Evolutionary conservation across 2,888 invertebrate genomes (phyloP).

Genomic region (Melanchra persicariae): DNA sequence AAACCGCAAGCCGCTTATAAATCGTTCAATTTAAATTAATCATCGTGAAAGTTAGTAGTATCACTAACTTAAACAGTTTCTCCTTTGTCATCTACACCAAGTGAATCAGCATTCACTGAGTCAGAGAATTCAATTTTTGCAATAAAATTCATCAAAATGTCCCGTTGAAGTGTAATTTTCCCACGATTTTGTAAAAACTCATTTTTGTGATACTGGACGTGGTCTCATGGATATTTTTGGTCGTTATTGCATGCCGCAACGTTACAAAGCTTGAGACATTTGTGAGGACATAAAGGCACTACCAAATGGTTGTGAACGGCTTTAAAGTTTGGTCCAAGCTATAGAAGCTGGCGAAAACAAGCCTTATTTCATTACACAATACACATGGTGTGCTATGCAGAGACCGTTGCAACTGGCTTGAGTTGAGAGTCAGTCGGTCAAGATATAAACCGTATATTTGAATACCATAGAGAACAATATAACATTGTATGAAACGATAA

Average conservation of each 20-base stretch:
- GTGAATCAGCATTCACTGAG: conserved; percentile 60
- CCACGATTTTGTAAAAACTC: conserved; percentile 72
- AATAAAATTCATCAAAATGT: conserved; percentile 58
- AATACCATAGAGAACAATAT: too few relatives aligned
- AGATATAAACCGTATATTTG: too few relatives aligned
- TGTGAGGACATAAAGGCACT: conserved; percentile 86
- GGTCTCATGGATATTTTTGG: conserved; percentile 79
- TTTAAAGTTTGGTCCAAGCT: conserved; percentile 62
- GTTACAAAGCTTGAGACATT: conserved; percentile 85
- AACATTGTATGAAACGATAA: too few relatives aligned
- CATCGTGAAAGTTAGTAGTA: conserved; percentile 50
- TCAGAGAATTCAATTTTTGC: conserved; percentile 52
- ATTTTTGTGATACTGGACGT: conserved; percentile 68
- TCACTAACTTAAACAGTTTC: conserved; percentile 35
- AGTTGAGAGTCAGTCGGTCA: too few relatives aligned
- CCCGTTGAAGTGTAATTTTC: conserved; percentile 60
- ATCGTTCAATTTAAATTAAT: conserved; percentile 60
- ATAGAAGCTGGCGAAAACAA: conserved; percentile 33
- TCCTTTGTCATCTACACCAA: conserved; percentile 42
- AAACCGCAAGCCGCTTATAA: conserved; percentile 56
- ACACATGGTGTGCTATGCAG: background rate
- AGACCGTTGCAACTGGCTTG: background rate
- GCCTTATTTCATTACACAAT: background rate
- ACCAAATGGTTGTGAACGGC: conserved; percentile 83
- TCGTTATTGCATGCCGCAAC: conserved; percentile 75